Percentiles rank a stretch among this genome's conserved stretches.
Conservation (phyloP, 1,140 invertebrate genomes). For the Dendroctonus valens region DNA sequence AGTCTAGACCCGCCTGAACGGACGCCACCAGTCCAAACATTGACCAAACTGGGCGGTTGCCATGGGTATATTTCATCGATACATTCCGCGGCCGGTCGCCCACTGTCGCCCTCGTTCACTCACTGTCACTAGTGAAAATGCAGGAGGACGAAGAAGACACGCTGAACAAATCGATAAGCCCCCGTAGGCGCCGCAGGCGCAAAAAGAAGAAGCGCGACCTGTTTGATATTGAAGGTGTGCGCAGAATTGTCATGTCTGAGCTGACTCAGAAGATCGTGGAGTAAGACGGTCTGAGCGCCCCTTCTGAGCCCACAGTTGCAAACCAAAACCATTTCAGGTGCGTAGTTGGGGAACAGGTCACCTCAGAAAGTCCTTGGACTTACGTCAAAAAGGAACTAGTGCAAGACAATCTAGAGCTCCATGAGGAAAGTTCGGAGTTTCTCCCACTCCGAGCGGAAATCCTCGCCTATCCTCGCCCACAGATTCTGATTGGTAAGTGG, state of each 20-base stretch:
- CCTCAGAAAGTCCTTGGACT: slow-evolving; percentile 72
- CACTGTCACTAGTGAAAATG: slow-evolving; percentile 2
- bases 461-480: slow-evolving; percentile 53
- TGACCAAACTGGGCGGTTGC: neutral
- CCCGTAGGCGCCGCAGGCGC: slow-evolving; percentile 2
- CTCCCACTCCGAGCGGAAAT: slow-evolving; percentile 55
- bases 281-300: slow-evolving; percentile 11
- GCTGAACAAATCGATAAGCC: slow-evolving; percentile 2
- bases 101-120: neutral
- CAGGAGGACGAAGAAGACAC: neutral
- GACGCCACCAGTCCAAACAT: neutral
- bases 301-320: neutral
- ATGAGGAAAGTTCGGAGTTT: slow-evolving; percentile 60
- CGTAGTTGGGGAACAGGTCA: slow-evolving; percentile 57
- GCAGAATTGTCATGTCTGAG: slow-evolving; percentile 45
- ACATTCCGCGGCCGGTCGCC: neutral
- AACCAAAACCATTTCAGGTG: slow-evolving; percentile 40
- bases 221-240: slow-evolving; percentile 42
- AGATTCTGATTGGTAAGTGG: slow-evolving; percentile 56
- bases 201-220: slow-evolving; percentile 31
- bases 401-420: slow-evolving; percentile 56
- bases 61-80: slow-evolving; percentile 10
- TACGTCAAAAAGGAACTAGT: slow-evolving; percentile 61
- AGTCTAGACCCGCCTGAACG: too few species aligned
- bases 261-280: slow-evolving; percentile 54